A percentile compares a stretch with the other conserved stretches of the same genome.
Conservation (phyloP, 1,140 invertebrate genomes). For the Chironomus striatipennis region DNA sequence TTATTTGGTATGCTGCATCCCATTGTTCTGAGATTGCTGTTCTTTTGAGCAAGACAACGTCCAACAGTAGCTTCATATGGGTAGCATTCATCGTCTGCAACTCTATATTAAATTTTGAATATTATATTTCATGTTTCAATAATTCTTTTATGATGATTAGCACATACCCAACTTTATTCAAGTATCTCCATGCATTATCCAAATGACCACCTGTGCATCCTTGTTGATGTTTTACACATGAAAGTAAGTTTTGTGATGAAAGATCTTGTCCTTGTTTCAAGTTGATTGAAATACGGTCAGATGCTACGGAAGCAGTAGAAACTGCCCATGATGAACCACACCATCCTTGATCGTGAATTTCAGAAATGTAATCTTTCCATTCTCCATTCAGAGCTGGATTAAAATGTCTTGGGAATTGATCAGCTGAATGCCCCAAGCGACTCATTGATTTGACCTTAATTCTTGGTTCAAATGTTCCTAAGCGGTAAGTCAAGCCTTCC, state of each 20-base stretch:
- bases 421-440: conserved; percentile 53
- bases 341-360: conserved; percentile 80
- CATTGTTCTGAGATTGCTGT: conserved; percentile 42
- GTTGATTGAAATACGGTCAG: conserved; percentile 71
- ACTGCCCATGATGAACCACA: conserved; percentile 90
- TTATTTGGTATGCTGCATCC: conserved; percentile 43
- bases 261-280: conserved; percentile 63
- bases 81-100: conserved; percentile 74
- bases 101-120: conserved; percentile 40
- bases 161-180: conserved; percentile 70
- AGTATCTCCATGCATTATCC: conserved; percentile 83
- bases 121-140: background rate
- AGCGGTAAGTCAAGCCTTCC: conserved; percentile 65
- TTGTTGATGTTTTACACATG: conserved; percentile 69
- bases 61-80: conserved; percentile 57
- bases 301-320: conserved; percentile 70
- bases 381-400: conserved; percentile 48
- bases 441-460: conserved; percentile 58
- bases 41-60: conserved; percentile 50
- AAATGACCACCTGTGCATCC: conserved; percentile 82
- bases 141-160: background rate
- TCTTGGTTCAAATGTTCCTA: conserved; percentile 54
- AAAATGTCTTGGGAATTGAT: conserved; percentile 57
- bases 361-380: conserved; percentile 65
- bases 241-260: conserved; percentile 76